These are phyloP conservation scores for Achatina immaculata DNA, from an alignment of 1,140 invertebrate species.

Conservation along the genomic window DNA sequence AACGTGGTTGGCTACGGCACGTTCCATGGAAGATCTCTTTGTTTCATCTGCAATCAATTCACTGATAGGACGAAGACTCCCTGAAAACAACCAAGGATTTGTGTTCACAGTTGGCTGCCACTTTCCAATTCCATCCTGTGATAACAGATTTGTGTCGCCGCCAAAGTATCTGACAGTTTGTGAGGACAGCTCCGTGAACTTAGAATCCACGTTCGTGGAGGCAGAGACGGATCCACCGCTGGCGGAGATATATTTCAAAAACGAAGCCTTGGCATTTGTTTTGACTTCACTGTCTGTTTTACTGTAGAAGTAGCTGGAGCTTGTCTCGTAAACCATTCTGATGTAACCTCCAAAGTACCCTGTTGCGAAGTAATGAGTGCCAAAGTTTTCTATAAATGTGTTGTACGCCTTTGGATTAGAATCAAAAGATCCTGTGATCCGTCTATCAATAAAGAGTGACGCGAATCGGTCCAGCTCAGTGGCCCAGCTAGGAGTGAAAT, in stretches of 20 bases:
- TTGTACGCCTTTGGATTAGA: slow-evolving; percentile 31
- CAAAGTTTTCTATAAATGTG: slow-evolving; percentile 39
- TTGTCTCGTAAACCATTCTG: slow-evolving; percentile 24
- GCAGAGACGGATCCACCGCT: slow-evolving; percentile 19
- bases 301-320: slow-evolving; percentile 17
- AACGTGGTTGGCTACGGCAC: slow-evolving; percentile 25
- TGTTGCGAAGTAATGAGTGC: slow-evolving; percentile 41
- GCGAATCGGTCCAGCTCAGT: slow-evolving; percentile 13
- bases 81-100: slow-evolving; percentile 40
- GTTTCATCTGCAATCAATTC: slow-evolving; percentile 24
- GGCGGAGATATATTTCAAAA: slow-evolving; percentile 37
- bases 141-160: slow-evolving; percentile 36
- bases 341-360: slow-evolving; percentile 42
- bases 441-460: not conserved
- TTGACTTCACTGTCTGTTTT: slow-evolving; percentile 28
- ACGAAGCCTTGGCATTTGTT: slow-evolving; percentile 38
- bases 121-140: not conserved
- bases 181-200: slow-evolving; percentile 3
- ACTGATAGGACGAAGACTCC: slow-evolving; percentile 28
- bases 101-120: slow-evolving; percentile 34
- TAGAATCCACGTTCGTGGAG: slow-evolving; percentile 20
- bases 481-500: not conserved
- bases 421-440: not conserved
- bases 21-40: slow-evolving; percentile 30
- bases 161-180: slow-evolving; percentile 29